Evolutionary conservation across 23 tunicate genomes (phyloP), one percentile per base, ranked within the genome.

Genomic region (Ascidia mentula): DNA sequence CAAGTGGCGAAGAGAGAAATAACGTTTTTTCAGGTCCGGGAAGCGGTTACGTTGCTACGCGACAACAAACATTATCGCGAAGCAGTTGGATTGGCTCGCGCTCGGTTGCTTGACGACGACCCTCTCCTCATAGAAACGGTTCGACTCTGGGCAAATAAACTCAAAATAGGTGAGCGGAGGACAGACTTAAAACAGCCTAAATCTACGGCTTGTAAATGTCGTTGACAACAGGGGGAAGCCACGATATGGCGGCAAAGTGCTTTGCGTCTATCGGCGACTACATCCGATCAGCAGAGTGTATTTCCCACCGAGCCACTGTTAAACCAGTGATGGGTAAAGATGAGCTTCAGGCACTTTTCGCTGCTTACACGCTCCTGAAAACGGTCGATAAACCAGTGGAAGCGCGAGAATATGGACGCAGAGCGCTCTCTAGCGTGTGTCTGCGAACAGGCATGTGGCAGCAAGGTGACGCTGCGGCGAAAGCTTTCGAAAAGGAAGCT

Each of bases 221-320:
- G n/a, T n/a, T n/a, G n/a, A n/a, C 24, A n/a, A 6, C 30, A 90
- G 96, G 96, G 1, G 85, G 96, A 0, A 74, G 86, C 18, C 75
- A 40, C 45, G 96, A 90, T 38, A 76, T 85, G 81, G 96, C 96
- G 13, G 96, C 96, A 33, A 90, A 90, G 40, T 90, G 96, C 45
- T 90, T 90, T 61, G 89, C 90, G 18, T 80, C 96, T 26, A 81
- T 90, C 75, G 80, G 84, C 20, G 90, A 85, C 20, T 85, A 80
- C 46, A 45, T 24, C 0, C 34, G 24, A 37, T 89, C 96, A 6
- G 86, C 90, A 13, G 80, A 81, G 34, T 79, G 84, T 33, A 69
- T 90, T 1, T 34, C 87, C 1, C 69, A 80, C 32, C 83, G 87
- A 24, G 90, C 90, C 12, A 61, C 79, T 38, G 59, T 60, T 18